A percentile compares a stretch with the other conserved stretches of the same genome.
Evolutionary conservation across 2,113 vertebrate species (phyloP).

Genomic region (Bombycilla garrulus): DNA sequence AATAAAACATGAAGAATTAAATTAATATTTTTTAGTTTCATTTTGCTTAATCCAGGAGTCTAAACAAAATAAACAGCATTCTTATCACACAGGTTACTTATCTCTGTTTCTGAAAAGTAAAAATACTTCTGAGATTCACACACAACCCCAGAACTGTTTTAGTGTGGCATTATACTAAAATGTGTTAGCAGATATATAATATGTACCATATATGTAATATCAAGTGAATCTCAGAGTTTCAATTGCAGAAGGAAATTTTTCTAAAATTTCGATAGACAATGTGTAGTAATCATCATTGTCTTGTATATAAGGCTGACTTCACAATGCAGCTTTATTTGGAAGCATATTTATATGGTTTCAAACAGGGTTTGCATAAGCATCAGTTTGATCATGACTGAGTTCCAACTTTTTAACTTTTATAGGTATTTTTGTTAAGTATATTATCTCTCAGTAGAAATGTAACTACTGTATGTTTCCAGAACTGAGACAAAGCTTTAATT

Average conservation of each 20-base stretch:
- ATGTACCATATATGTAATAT: neutral
- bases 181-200: neutral
- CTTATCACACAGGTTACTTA: neutral
- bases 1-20: neutral
- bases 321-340: neutral
- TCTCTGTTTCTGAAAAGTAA: neutral
- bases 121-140: neutral
- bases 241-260: neutral
- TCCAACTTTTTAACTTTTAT: neutral
- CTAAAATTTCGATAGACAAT: neutral
- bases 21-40: neutral
- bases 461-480: neutral
- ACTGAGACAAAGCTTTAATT: neutral
- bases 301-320: neutral
- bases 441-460: neutral
- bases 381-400: neutral
- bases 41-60: neutral
- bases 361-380: neutral
- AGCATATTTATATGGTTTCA: neutral
- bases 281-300: neutral
- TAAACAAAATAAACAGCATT: neutral
- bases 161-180: neutral
- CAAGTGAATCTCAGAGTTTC: neutral
- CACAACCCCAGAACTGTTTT: neutral
- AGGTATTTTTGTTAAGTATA: neutral